Base-by-base conservation (phyloP, 35 echinoderm and acorn worm species). In the Amphiura filiformis region DNA sequence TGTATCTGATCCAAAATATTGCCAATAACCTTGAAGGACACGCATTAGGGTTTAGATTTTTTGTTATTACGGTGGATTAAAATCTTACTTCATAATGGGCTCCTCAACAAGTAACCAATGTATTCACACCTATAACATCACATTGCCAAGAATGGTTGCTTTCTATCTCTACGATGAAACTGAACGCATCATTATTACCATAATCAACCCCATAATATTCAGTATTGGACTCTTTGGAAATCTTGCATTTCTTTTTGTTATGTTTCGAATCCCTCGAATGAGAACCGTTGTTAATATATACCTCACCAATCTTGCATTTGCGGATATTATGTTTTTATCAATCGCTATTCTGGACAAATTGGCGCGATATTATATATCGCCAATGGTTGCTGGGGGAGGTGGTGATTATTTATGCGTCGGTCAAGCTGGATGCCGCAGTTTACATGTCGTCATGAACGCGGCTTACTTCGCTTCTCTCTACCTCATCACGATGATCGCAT, bases 171-270 rank as follows among this genome's bases (percentile, higher is more conserved):
- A 92, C 76, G 37, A 70, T 47, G 18, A 56, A 38, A 35, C 35
- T 11, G 84, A 93, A 42, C 30, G 37, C 22, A 84, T 93, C 56
- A 36, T 93, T n/a, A 88, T 88, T 31, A 88, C 85, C 0, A 0
- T 38, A 5, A 56, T 93, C 0, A 87, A 88, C 78, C 91, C 91
- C 0, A 65, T 75, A 20, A 82, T 93, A 3, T 57, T 88, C 9
- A 30, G 20, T 12, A 38, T 93, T n/a, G 91, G 91, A 31, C n/a
- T 88, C 1, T 1, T 76, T 0, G 61, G 78, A 34, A 93, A 93
- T 44, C 37, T 93, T 13, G 80, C 86, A 1, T 93, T 93, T 77
- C 79, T 93, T 39, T 82, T 93, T 76, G 86, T 93, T 13, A 85
- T 93, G 38, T 34, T 76, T 41, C 78, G 86, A 11, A 57, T 93